These are phyloP conservation scores for Ashinkailepas kermadecensis DNA, from an alignment of 2,888 invertebrate genomes.

Conservation along the genomic window DNA sequence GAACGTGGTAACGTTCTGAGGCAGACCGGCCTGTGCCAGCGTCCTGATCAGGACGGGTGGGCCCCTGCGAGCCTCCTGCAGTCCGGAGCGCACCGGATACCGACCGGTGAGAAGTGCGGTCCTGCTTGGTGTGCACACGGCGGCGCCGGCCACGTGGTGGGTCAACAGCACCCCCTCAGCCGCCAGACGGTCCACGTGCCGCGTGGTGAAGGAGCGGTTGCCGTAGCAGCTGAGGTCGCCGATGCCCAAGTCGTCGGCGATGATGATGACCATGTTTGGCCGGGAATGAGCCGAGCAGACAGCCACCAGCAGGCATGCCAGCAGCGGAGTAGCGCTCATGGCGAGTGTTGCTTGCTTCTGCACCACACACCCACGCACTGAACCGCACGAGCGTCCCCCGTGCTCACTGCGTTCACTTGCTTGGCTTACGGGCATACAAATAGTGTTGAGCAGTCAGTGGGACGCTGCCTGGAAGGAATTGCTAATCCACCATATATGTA, in stretches of 20 bases:
- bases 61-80: constrained; percentile 35
- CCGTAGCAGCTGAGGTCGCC: constrained; percentile 46
- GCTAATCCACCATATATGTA: too few relatives aligned
- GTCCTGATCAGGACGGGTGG: constrained; percentile 39
- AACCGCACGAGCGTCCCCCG: too few relatives aligned
- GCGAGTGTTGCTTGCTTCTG: too few relatives aligned
- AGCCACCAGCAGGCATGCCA: too few relatives aligned
- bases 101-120: constrained; percentile 47
- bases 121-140: constrained; percentile 44
- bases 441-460: too few relatives aligned
- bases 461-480: too few relatives aligned
- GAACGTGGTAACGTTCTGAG: constrained; percentile 44
- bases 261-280: constrained; percentile 46
- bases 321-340: too few relatives aligned
- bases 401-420: too few relatives aligned
- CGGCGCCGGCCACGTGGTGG: constrained; percentile 46
- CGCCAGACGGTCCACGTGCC: constrained; percentile 41
- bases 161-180: constrained; percentile 44
- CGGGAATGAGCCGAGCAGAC: background rate
- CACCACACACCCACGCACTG: too few relatives aligned
- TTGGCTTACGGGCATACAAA: too few relatives aligned
- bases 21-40: constrained; percentile 42
- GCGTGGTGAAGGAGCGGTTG: constrained; percentile 44
- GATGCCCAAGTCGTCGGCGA: constrained; percentile 49
- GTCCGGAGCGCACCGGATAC: constrained; percentile 39